Evolutionary conservation across 2,888 invertebrate species (phyloP), one percentile per base, ranked within the genome.

Genomic region (Tinea semifulvella): DNA sequence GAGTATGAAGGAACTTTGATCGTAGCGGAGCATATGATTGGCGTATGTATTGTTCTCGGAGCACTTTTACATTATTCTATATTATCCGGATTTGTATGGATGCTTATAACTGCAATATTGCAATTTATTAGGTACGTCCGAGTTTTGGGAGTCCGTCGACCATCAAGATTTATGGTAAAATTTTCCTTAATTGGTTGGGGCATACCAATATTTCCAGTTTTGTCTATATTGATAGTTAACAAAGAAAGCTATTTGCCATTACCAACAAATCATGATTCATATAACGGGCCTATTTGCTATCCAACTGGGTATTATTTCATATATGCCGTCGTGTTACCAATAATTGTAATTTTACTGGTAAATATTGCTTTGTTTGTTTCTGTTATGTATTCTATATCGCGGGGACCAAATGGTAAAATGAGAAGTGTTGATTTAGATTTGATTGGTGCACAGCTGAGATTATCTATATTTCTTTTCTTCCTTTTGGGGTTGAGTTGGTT

Each of bases 111-210:
- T 45, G 88, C 87, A 1, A 66, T 85, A 42, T 65, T 89, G 46
- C 89, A 89, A 60, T 89, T 88, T 59, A 80, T 88, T 45, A 77
- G 87, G 42, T 88, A 88, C 53, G 89, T 89, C 1, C 82, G 84
- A 47, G 86, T 89, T 1, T 69, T 89, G 42, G 88, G 87, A 3
- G 79, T 79, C 1, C 63, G 67, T 8, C 67, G 84, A 27, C 85
- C 85, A 4, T 75, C 83, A 0, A 72, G 84, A 49, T 89, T 88
- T 56, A 84, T 88, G 57, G 59, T 85, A 3, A 88, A 88, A 58
- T 82, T 86, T 11, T 82, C 85, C 1, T 38, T 86, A 1, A 64
- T 85, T 10, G 88, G 88, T 5, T 89, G 89, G 88, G 84, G 85
- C 1, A 50, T 80, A n/a, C 86, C 87, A 0, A 36, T 82, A 1